phyloP scores from a whole-genome alignment of 2,797 vertebrate species.

The Poecilia gillii region DNA sequence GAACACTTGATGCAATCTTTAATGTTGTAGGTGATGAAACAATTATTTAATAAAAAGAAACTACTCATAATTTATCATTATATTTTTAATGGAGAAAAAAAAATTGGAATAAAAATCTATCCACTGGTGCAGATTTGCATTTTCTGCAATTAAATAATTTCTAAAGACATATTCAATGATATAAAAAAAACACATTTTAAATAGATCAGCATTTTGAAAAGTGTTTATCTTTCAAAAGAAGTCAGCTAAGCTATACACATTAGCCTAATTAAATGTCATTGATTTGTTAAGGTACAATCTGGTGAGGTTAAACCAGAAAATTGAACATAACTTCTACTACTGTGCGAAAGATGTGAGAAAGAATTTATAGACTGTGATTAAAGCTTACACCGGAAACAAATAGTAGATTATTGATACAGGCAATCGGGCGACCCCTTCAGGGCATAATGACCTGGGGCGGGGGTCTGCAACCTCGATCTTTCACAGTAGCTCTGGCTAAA shows the following conservation, averaged over 20 bases:
- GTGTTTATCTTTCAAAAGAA: neutral
- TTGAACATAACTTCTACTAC: neutral
- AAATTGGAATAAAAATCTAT: neutral
- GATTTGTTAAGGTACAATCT: neutral
- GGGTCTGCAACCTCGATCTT: neutral
- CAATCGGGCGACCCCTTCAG: neutral
- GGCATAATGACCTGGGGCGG: neutral
- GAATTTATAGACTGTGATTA: neutral
- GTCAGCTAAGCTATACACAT: neutral
- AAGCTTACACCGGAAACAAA: neutral
- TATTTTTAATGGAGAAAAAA: neutral
- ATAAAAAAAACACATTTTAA: neutral
- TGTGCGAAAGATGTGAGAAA: neutral
- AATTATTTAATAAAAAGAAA: neutral
- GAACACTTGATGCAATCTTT: slow-evolving; percentile 49
- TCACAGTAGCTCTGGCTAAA: neutral
- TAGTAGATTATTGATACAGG: neutral
- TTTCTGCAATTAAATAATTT: neutral
- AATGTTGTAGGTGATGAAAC: slow-evolving; percentile 10
- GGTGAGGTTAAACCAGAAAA: neutral
- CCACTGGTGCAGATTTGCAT: neutral
- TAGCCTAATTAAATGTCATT: neutral
- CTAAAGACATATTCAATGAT: neutral
- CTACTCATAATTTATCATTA: neutral
- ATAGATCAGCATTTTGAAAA: neutral